Percentiles rank a stretch among this genome's conserved stretches.
phyloP scores from a whole-genome alignment of 2,797 vertebrate genomes.

The Neosalanx taihuensis region DNA sequence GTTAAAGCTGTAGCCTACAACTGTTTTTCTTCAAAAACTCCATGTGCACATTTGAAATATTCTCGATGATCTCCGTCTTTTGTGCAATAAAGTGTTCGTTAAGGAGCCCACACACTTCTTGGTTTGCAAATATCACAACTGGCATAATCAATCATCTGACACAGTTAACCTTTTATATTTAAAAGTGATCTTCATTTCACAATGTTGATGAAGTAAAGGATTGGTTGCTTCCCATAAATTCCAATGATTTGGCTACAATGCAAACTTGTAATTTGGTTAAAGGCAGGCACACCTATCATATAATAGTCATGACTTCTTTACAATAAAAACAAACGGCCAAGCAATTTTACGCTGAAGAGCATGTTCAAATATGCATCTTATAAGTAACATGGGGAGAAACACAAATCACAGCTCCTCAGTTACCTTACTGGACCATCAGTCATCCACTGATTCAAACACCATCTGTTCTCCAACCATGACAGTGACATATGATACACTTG shows the following conservation, averaged over 20 bases:
- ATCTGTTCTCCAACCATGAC: constrained; percentile 77
- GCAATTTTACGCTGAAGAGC: no score
- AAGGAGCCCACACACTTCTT: constrained; percentile 1
- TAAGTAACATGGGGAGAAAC: constrained; percentile 34
- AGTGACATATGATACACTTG: constrained; percentile 70
- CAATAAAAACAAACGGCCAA: not conserved
- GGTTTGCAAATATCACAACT: constrained; percentile 8
- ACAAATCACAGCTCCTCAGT: constrained; percentile 39
- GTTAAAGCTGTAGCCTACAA: constrained; percentile 7
- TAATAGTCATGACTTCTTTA: not conserved
- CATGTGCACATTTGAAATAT: not conserved
- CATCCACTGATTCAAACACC: constrained; percentile 69
- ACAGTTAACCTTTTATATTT: not conserved
- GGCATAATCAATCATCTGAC: not conserved
- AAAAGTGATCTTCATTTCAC: not conserved
- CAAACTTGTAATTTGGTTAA: not conserved
- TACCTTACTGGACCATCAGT: constrained; percentile 68
- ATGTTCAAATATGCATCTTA: not conserved
- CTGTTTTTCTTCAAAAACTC: constrained; percentile 9
- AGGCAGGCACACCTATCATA: not conserved
- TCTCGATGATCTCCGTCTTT: constrained; percentile 9
- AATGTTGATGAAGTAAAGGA: no score
- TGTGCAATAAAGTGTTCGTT: not conserved
- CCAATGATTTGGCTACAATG: not conserved
- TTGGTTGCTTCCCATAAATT: no score